A percentile compares a stretch with the other conserved stretches of the same genome.
Conservation (phyloP, 2,113 vertebrate genomes). For the Alaudala cheleensis region DNA sequence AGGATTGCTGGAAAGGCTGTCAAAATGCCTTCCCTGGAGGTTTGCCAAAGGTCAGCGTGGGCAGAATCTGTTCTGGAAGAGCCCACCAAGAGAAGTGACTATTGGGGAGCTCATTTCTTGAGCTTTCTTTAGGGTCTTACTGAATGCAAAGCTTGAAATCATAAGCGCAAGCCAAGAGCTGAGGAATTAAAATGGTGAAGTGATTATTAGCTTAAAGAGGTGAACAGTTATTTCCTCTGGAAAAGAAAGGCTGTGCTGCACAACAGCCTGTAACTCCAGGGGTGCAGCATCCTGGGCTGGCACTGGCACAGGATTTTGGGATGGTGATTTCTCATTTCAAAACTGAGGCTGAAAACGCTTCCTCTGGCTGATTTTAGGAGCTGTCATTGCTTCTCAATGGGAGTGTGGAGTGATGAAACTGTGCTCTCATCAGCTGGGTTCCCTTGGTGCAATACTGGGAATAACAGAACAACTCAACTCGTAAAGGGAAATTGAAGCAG, state of each 20-base stretch:
- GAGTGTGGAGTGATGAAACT: not conserved
- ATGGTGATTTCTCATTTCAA: not conserved
- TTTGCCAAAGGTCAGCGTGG: not conserved
- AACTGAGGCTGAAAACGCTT: not conserved
- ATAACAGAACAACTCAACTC: not conserved
- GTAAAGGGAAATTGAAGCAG: not conserved
- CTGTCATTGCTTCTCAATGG: not conserved
- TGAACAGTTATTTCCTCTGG: not conserved
- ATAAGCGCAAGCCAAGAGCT: conserved; percentile 16
- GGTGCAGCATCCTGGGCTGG: not conserved
- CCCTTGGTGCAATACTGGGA: not conserved
- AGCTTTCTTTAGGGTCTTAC: conserved; percentile 37
- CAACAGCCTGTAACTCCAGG: fast-evolving
- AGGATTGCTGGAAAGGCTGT: not conserved
- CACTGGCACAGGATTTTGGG: not conserved
- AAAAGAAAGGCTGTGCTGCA: not conserved
- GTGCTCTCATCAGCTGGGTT: not conserved
- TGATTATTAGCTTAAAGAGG: conserved; percentile 53
- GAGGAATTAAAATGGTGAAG: conserved; percentile 3
- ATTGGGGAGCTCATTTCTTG: not conserved
- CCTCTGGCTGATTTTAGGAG: not conserved
- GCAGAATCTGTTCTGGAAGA: not conserved
- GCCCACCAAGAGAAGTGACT: not conserved
- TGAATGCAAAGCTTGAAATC: conserved; percentile 9
- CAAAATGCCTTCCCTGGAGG: not conserved